Base-by-base conservation (phyloP, 2,888 invertebrate species). In the Gisinianus flammeolus region DNA sequence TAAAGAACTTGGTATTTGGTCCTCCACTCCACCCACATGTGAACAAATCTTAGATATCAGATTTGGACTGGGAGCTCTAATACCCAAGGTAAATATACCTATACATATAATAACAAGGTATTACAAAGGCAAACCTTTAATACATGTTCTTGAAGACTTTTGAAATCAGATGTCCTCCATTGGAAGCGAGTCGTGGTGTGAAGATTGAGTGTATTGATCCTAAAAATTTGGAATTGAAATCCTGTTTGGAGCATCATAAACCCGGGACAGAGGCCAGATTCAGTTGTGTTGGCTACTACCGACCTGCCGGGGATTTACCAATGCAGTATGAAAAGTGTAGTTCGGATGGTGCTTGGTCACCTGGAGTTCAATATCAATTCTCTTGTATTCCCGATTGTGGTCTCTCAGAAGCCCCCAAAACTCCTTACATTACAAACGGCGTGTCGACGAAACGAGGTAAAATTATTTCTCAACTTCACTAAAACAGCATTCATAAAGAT, bases 271-370 rank as follows among this genome's bases (percentile, higher is more conserved):
- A 85, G 74, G 85, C 83, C 0, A 69, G 82, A 28, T 79, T 83
- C 19, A 80, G 79, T n/a, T 85, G 85, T 56, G n/a, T 58, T 6
- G 68, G 79, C 5, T 83, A 83, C 73, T 84, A 83, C 70, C 69
- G 82, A 56, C 81, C 82, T 22, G 79, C 84, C 5, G 81, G 82
- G 5, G 85, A 85, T 28, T 70, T 85, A n/a, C 83, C 85, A 1
- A 70, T 83, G 26, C 83, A 83, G 56, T 85, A 85, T 72, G 83
- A 83, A 66, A 85, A 85, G 68, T 85, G 85, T 76, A 78, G 79
- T 1, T 80, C 79, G 19, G 80, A 83, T 70, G 83, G 83, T 6
- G 31, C 69, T 10, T 84, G 84, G 84, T 69, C 80, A 0, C 83
- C 83, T 2, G 83, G 83, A 71, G 76, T 79, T 12, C 73, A 64